Base-by-base conservation (phyloP, 2,113 vertebrate genomes). In the Orcinus orca region DNA sequence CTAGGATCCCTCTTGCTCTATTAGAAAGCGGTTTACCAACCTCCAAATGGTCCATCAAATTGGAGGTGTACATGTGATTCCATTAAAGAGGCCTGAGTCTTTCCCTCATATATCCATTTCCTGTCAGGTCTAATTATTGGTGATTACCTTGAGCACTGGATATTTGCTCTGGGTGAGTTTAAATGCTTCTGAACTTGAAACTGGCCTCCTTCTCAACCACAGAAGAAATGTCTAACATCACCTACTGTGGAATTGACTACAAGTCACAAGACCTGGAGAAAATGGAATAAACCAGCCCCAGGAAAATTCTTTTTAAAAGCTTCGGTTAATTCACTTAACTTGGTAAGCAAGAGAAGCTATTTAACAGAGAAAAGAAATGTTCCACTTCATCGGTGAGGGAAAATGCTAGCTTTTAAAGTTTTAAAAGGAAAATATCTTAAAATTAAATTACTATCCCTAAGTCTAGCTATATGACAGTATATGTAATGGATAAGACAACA, bases 261-360 rank as follows among this genome's bases (percentile, higher is more conserved):
- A 96, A 92, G 53, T 93, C 13, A 76, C 17, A 50, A 29, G 8
- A 87, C 53, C 41, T 33, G 29, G 31, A 63, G 55, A 92, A 65
- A 79, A 93, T 8, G 26, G 20, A 93, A 63, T 74, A 41, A n/a
- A 84, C 26, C 29, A n/a, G 13, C 11, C 36, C 12, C 8, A 92
- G 71, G 47, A 92, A 55, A 96, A 82, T 31, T 79, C 44, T 67
- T 65, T 95, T 50, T 93, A 33, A 95, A 96, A 84, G 33, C 36
- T 96, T 95, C 0, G 1, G 44, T 33, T 96, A 92, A 90, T 84
- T 92, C 91, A 95, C 6, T 71, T 47, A 82, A 41, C 29, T 77
- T 0, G 3, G 44, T 95, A 97, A 97, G 86, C 85, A 73, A 92
- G 87, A 96, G 13, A 9, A 97, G 33, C 31, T 73, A 82, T 50